Evolutionary conservation across 2,797 vertebrate genomes (phyloP).

Genomic region (Antrozous pallidus): DNA sequence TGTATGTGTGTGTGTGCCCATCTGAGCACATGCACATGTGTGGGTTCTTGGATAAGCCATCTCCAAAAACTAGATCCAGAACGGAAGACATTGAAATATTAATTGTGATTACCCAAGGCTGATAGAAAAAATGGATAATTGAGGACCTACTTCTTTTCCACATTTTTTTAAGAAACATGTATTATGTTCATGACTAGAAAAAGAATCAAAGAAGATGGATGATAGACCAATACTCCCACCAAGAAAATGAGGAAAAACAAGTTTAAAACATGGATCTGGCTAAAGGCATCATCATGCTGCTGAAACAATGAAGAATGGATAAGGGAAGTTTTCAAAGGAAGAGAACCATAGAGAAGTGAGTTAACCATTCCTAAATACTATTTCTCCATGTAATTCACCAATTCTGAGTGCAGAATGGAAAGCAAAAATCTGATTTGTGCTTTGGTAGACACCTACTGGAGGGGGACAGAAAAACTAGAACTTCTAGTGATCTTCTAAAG

Average conservation of each 20-base stretch:
- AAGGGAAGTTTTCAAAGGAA: not conserved
- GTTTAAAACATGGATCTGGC: not conserved
- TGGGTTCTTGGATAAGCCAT: not conserved
- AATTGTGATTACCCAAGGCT: not conserved
- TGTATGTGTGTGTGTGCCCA: too few species aligned
- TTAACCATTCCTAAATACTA: not conserved
- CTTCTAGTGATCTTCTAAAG: not conserved
- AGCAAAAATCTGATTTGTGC: not conserved
- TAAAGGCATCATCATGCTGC: not conserved
- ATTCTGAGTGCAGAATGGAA: not conserved
- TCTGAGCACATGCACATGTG: accelerated
- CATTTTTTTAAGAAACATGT: not conserved
- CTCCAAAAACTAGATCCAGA: not conserved
- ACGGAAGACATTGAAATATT: not conserved
- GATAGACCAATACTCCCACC: not conserved
- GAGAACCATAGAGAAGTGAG: not conserved
- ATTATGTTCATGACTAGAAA: not conserved
- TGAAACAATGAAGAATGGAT: not conserved
- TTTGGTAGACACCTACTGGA: not conserved
- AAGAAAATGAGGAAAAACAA: not conserved
- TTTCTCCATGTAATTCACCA: not conserved
- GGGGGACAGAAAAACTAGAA: not conserved
- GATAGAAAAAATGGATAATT: not conserved
- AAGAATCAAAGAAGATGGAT: not conserved
- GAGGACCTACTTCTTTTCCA: not conserved